Evolutionary conservation across 2,113 vertebrate genomes (phyloP), one percentile per base, ranked within the genome.

Genomic region (Poicephalus meyeri): DNA sequence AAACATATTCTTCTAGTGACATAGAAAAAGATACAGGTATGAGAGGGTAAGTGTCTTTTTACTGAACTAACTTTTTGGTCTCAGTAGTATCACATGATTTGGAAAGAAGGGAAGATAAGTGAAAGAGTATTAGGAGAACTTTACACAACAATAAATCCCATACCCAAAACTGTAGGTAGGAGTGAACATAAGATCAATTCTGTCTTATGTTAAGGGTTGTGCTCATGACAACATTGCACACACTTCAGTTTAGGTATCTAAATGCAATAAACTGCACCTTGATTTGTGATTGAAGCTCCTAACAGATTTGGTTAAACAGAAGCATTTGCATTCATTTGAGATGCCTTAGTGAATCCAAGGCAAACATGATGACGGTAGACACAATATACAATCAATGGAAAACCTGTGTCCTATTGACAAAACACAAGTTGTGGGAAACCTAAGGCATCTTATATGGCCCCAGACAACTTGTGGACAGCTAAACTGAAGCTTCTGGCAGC

Each of bases 121-220:
- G 33, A 63, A 85, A 39, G 6, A 61, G 56, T 8, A 53, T 86
- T 66, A 91, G 24, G 8, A 58, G 74, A 71, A 6, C 2, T 26
- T 76, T 69, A 25, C 26, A 58, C 3, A 88, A 52, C 11, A 61
- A 52, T 23, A 85, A 86, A 55, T n/a, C 7, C 1, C 6, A 35
- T 58, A 60, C 5, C 11, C 53, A 17, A 42, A 68, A 55, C 86
- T 64, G 12, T 60, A 58, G 24, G 16, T 33, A 24, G 7, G 6
- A 5, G n/a, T 6, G 24, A 79, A 47, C 5, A 7, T 25, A 25
- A 50, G 13, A 65, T 12, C 11, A 71, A 20, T 60, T 90, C 35
- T 1, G 1, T 49, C 10, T 55, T 58, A 49, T 1, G 3, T 47
- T 68, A 37, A 4, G 7, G 3, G 3, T 33, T n/a, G 11, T 29